Percentiles rank a stretch among this genome's conserved stretches.
Conservation (phyloP, 2,113 vertebrate genomes). For the Dasyprocta punctata region DNA sequence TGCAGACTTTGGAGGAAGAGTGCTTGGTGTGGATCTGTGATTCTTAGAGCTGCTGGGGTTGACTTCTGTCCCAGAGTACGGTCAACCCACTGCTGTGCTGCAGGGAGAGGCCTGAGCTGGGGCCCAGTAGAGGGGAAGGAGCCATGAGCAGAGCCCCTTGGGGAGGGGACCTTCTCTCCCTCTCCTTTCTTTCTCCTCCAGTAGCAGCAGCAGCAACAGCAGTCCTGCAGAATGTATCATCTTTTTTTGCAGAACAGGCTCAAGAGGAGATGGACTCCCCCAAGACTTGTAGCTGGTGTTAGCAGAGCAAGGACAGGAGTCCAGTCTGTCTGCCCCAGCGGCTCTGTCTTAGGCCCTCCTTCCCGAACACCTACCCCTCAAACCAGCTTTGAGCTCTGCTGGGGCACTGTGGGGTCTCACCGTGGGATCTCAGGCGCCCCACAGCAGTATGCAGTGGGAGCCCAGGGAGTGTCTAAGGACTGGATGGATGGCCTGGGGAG, state of each 20-base stretch:
- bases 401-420: accelerated
- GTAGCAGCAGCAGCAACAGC: not conserved
- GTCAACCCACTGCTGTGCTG: not conserved
- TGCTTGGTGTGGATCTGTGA: not conserved
- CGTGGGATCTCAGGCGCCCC: not conserved
- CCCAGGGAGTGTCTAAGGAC: not conserved
- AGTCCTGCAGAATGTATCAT: not conserved
- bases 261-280: not conserved
- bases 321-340: accelerated
- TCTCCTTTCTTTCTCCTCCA: not conserved
- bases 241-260: not conserved
- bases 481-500: not conserved
- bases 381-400: too few species aligned
- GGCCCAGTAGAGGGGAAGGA: not conserved
- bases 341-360: not conserved
- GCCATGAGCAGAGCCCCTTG: too few species aligned
- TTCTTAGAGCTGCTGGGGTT: not conserved
- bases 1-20: not conserved
- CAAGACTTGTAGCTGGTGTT: not conserved
- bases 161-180: not conserved
- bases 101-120: not conserved
- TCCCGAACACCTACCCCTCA: not conserved
- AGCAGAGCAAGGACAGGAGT: not conserved
- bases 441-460: too few species aligned
- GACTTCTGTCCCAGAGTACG: not conserved